These are phyloP conservation scores for Sylvilagus bachmani DNA, from an alignment of 2,113 vertebrate genomes.

Conservation along the genomic window DNA sequence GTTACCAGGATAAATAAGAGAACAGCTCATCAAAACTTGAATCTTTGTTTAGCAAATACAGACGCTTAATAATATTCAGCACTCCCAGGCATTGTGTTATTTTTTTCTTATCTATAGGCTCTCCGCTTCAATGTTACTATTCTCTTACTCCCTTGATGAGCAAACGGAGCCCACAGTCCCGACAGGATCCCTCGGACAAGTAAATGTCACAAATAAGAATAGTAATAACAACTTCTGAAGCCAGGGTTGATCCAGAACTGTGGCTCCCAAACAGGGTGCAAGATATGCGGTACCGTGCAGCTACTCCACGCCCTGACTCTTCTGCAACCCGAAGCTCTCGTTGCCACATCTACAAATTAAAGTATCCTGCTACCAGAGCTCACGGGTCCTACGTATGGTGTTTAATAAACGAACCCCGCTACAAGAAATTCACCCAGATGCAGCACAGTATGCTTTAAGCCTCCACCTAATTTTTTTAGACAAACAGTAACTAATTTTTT, in stretches of 20 bases:
- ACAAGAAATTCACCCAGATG: constrained; percentile 30
- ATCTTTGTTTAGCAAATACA: constrained; percentile 50
- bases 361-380: constrained; percentile 42
- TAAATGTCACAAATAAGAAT: constrained; percentile 17
- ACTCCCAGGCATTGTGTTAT: not conserved
- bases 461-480: not conserved
- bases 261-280: not conserved
- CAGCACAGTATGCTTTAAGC: constrained; percentile 23
- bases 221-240: constrained; percentile 53
- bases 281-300: constrained; percentile 24
- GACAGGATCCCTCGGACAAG: not conserved
- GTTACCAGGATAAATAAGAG: constrained; percentile 41
- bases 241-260: not conserved
- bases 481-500: no score
- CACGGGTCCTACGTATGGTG: not conserved
- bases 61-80: constrained; percentile 48
- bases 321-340: constrained; percentile 31
- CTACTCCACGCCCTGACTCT: constrained; percentile 37
- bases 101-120: constrained; percentile 51
- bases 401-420: not conserved
- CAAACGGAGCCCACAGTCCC: not conserved
- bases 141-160: constrained; percentile 31
- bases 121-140: constrained; percentile 39
- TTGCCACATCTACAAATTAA: constrained; percentile 59
- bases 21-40: constrained; percentile 64